Base-by-base conservation (phyloP, 2,888 invertebrate genomes). In the Caenorhabditis macrosperma region DNA sequence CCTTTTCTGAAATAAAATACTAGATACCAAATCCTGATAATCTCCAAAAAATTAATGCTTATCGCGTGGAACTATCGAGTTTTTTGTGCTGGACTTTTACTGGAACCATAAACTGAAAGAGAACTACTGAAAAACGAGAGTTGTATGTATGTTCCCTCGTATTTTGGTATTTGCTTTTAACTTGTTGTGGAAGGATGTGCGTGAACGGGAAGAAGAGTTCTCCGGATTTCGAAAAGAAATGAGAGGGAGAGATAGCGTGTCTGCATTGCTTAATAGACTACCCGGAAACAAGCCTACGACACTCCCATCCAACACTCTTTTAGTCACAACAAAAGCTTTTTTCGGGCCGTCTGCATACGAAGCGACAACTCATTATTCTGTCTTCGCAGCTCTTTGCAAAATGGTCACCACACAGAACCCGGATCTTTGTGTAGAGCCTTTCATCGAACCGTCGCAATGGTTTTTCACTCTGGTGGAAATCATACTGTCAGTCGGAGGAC, bases 361-460 rank as follows among this genome's bases (percentile, higher is more conserved):
- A 33, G 10, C 12, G 5, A 26, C 12, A 5, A 30, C 30, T 26
- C 54, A 54, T 54, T 66, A 41, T 41, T 38, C 22, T 20, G 9
- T 26, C 2, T 30, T 63, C 48, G 33, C 50, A 28, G 57, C 46
- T 20, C 20, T 46, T 3, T 20, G 28, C 22, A 22, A 5, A 55
- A 64, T 74, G 57, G 24, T 59, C 2, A 64, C 64, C 3, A 67
- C 75, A 10, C 66, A 52, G 35, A 54, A 75, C 20, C 75, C 75
- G 12, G 75, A 75, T 46, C n/a, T 35, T 17, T 80, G 81, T 41
- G 50, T 72, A 0, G 71, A 81, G 52, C 71, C 81, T 0, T 59
- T 81, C 28, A 77, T 81, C 6, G 60, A 60, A 3, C 76, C 81
- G 2, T 61, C 72, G 10, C 81, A 81, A 72, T 81, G 81, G 80